Base-by-base conservation (phyloP, 1,140 invertebrate genomes). In the Hycleus cichorii region DNA sequence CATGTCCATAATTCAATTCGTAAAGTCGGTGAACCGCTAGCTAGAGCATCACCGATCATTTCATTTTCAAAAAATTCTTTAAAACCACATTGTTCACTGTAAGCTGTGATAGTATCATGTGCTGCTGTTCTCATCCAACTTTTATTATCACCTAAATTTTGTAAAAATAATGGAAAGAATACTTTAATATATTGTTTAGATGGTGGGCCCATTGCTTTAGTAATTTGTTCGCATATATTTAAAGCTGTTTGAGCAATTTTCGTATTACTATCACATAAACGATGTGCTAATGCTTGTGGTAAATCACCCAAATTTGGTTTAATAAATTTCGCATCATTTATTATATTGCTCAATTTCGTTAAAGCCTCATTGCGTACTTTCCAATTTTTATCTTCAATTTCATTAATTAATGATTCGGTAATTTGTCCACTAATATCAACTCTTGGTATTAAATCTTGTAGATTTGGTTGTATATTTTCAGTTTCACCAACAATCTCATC, bases 371-470 rank as follows among this genome's bases (percentile, higher is more conserved):
- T 88, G 49, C 91, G 81, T 49, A 84, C 86, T 78, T 96, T 97
- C 94, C 94, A 97, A 73, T 95, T 94, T 75, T 95, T 97, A 74
- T 97, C 93, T 26, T 81, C 79, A 56, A 98, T 77, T 73, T 96
- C 90, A 42, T 81, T 83, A 0, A 97, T 73, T 0, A 97, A 73
- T 0, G 82, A 72, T 56, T 91, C 88, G 1, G 91, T 94, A 44
- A 97, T 88, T 66, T 89, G 86, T n/a, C 81, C 79, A 57, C 87
- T 88, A 49, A 97, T 91, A 71, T 97, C 93, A 8, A 86, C 82
- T 39, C 91, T 76, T 6, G 89, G 81, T 57, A 91, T 65, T 39
- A 87, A 67, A 69, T 91, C 89, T 51, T 83, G 78, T 4, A 85
- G 76, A 67, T 82, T 86, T 42, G 9, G 40, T 42, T 42, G 40